These are phyloP conservation scores for Drosophila punjabiensis DNA, from an alignment of 1,140 invertebrate species.

Conservation along the genomic window DNA sequence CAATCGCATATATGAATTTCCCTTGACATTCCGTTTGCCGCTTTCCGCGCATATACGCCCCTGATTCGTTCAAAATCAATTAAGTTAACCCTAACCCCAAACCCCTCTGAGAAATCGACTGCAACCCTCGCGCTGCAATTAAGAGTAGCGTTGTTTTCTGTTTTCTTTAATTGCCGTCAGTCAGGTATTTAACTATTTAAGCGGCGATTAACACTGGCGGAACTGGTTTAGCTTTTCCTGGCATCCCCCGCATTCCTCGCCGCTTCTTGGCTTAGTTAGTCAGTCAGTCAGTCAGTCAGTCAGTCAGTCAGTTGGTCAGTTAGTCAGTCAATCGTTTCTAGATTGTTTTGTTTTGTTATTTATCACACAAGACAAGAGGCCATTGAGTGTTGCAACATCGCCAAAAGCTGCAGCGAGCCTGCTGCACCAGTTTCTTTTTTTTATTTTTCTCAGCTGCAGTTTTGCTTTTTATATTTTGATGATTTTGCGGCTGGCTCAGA, in stretches of 20 bases:
- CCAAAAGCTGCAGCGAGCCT: constrained; percentile 10
- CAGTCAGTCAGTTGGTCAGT: constrained; percentile 18
- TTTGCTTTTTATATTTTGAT: constrained; percentile 24
- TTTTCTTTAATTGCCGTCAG: constrained; percentile 59
- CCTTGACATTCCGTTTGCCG: constrained; percentile 33
- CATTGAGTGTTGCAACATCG: constrained; percentile 42
- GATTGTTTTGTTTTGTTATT: constrained; percentile 42
- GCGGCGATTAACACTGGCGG: constrained; percentile 61
- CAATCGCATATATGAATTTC: constrained; percentile 17
- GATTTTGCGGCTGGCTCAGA: constrained; percentile 28
- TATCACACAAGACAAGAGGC: constrained; percentile 48
- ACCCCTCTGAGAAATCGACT: constrained; percentile 27
- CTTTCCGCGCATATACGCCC: constrained; percentile 20
- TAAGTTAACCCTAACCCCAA: constrained; percentile 48
- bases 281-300: constrained; percentile 11
- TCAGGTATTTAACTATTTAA: constrained; percentile 51
- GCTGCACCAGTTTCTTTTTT: constrained; percentile 44
- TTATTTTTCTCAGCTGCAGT: constrained; percentile 18
- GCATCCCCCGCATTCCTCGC: constrained; percentile 15
- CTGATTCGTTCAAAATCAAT: constrained; percentile 45
- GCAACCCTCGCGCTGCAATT: constrained; percentile 44
- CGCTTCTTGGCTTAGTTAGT: constrained; percentile 1
- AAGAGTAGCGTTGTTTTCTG: constrained; percentile 45
- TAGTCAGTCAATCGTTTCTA: constrained; percentile 31
- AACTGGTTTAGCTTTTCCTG: constrained; percentile 67